Base-by-base conservation (phyloP, 2,113 vertebrate species). In the Grus americana region DNA sequence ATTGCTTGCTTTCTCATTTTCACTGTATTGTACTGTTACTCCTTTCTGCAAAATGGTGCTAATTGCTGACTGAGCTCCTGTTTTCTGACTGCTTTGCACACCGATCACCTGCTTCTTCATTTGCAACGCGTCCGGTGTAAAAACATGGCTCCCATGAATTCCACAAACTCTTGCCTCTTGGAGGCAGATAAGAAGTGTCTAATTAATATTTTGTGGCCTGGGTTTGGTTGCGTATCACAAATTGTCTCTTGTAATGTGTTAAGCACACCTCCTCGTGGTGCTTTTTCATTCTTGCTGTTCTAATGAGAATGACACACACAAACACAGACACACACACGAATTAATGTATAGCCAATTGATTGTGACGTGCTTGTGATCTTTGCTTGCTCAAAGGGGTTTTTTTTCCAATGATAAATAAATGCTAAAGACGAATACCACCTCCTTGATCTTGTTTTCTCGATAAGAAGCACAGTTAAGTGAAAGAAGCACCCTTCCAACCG, bases 301-400 rank as follows among this genome's bases (percentile, higher is more conserved):
- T 97, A 96, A 97, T 98, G 94, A 98, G 96, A 98, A 96, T 97
- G 92, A 97, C 91, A 92, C 86, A 62, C 15, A 58, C 15, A 61
- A 14, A 42, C 26, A 30, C 13, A 46, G 19, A 54, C 71, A 85
- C 79, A 84, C 78, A 70, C 78, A 78, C 24, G 87, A 92, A 97
- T 98, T 98, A 97, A 97, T 99, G 98, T 99, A 97, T 98, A 97
- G 98, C 98, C 98, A 98, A 97, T 98, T 98, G 98, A 98, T 98
- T 99, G 99, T 99, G 99, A 99, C 95, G 98, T 99, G 98, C 98
- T 99, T 99, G 98, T 99, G 98, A 98, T 98, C 98, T 98, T 98
- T 99, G 99, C 99, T 99, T 99, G 99, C 98, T 99, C 97, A 97
- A 98, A 98, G 96, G 92, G 92, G n/a, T 40, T 18, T 57, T 19